These are phyloP conservation scores for Rallus crepitans DNA, from an alignment of 2,797 vertebrate genomes.

Conservation along the genomic window DNA sequence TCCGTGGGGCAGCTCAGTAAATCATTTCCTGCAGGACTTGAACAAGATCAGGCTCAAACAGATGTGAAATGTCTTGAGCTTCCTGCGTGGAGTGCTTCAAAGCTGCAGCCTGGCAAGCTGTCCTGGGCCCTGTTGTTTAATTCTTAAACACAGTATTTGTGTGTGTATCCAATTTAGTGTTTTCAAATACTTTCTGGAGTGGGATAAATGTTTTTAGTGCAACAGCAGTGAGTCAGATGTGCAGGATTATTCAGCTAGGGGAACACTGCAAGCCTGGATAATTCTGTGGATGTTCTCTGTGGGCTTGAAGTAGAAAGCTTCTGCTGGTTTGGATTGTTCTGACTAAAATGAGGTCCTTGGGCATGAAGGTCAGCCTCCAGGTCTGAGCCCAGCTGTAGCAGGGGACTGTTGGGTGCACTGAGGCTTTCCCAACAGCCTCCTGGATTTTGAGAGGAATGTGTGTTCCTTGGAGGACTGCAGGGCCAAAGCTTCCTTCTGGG, in stretches of 20 bases:
- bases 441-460: not conserved
- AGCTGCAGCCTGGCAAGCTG: not conserved
- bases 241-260: not conserved
- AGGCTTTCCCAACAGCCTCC: not conserved
- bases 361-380: not conserved
- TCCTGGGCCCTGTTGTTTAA: not conserved
- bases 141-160: not conserved
- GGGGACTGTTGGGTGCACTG: fast-evolving
- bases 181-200: not conserved
- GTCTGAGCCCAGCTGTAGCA: not conserved
- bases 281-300: not conserved
- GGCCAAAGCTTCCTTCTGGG: not conserved
- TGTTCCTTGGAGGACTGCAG: not conserved
- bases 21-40: not conserved
- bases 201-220: not conserved
- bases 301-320: not conserved
- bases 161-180: not conserved
- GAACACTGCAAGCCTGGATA: not conserved
- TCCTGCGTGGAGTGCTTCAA: not conserved
- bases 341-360: not conserved
- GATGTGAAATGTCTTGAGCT: slow-evolving; percentile 33
- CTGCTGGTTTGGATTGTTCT: not conserved
- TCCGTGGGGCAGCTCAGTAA: not conserved
- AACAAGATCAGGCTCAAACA: not conserved
- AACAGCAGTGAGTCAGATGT: not conserved